Evolutionary conservation across 2,888 invertebrate species (phyloP), one percentile per base, ranked within the genome.

Genomic region (Hemicrepidius hirtus): DNA sequence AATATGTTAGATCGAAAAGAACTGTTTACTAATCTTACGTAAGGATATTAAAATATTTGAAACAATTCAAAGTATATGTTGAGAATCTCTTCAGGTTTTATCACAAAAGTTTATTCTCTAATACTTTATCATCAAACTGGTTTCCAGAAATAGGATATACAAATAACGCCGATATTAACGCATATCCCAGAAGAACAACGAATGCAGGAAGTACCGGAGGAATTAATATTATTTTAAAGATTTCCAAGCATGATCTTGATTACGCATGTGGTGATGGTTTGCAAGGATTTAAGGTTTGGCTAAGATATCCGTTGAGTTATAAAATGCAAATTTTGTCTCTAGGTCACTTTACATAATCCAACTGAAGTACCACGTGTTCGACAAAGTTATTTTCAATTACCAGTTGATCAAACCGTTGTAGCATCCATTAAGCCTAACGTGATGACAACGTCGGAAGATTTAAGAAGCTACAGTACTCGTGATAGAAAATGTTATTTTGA

Each of bases 381-480:
- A n/a, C 90, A 91, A 75, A 92, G 93, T 82, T 93, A 91, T 81
- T 93, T 93, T 83, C 88, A 93, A 63, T 90, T 91, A 9, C 92
- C 93, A 9, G 85, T 92, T 68, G 90, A 91, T 68, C 92, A 93
- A 82, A 93, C 93, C 84, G 90, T 93, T 0, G 88, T 93, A 0
- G 92, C 93, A 0, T 91, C 92, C 0, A 90, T 94, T 7, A 91
- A 92, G 82, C 94, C 94, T 0, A 92, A 93, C 83, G 93, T 94
- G 89, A 93, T 93, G 87, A 93, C 92, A 1, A 94, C 93, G 1
- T 92, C 92, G 0, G 89, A 89, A 64, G 92, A 91, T 20, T 85
- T 94, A 3, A 87, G 87, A 77, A 88, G 89, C 65, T 94, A 93
- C 75, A 88, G 90, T 64, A 91, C 93, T 0, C 86, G 88, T 37